Evolutionary conservation across 2,888 invertebrate species (phyloP).

Genomic region (Drosophila mulleri): DNA sequence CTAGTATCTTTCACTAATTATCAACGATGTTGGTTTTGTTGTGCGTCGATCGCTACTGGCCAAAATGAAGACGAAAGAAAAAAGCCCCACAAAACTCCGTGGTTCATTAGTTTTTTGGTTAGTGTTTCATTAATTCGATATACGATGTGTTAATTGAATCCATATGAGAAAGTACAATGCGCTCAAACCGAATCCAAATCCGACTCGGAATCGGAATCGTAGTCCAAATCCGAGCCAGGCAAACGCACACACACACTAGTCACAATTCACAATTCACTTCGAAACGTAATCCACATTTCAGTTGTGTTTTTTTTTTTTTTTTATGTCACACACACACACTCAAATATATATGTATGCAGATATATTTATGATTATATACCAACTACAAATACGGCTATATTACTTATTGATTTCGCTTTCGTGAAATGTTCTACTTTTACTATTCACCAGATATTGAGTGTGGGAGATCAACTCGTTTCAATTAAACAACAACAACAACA

Average conservation of each 20-base stretch:
- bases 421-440: slow-evolving; percentile 28
- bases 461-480: slow-evolving; percentile 29
- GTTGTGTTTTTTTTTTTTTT: slow-evolving; percentile 24
- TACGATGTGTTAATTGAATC: slow-evolving; percentile 64
- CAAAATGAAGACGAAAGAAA: not conserved
- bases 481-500: slow-evolving; percentile 13
- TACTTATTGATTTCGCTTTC: slow-evolving; percentile 48
- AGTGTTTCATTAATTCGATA: slow-evolving; percentile 44
- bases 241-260: slow-evolving; percentile 10
- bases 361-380: slow-evolving; percentile 16
- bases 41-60: slow-evolving; percentile 21
- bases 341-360: slow-evolving; percentile 2
- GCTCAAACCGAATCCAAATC: slow-evolving; percentile 8
- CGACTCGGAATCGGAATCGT: not conserved
- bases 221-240: slow-evolving; percentile 1
- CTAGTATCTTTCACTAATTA: slow-evolving; percentile 60
- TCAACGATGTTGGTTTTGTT: slow-evolving; percentile 21
- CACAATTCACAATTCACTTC: not conserved
- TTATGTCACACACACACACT: slow-evolving; percentile 23
- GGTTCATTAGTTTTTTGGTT: slow-evolving; percentile 8
- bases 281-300: slow-evolving; percentile 45
- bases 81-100: not conserved
- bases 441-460: slow-evolving; percentile 19
- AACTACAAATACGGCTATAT: slow-evolving; percentile 33
- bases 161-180: slow-evolving; percentile 63